Base-by-base conservation (phyloP, 2,113 vertebrate genomes). In the Xiphias gladius region DNA sequence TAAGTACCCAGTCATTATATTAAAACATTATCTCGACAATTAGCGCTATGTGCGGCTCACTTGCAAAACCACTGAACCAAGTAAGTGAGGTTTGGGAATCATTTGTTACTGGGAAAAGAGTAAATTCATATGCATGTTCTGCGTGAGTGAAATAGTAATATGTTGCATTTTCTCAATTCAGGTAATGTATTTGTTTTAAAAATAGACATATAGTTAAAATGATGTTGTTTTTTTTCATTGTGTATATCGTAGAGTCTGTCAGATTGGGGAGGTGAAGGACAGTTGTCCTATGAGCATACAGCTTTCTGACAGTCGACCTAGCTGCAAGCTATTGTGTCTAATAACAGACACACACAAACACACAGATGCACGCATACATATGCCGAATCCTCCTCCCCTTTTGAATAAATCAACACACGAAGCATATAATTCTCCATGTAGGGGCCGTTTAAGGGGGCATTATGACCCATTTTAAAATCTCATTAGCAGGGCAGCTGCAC, bases 401-500 rank as follows among this genome's bases (percentile, higher is more conserved):
- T 75, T 77, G 83, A 89, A 89, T 91, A 89, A 92, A 94, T 92
- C 86, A 89, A 81, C 86, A 88, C 90, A 89, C 83, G 84, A 91
- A 93, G 84, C 93, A 93, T 92, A 90, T 94, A 90, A 94, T 94
- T 93, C 90, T 93, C 91, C 73, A 82, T 89, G 88, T 91, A 90
- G 90, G 88, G 86, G 86, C 80, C 84, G 14, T 93, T 94, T 94
- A 90, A 88, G 80, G 85, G 89, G 80, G 91, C 89, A 92, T 94
- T 93, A 92, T 91, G 83, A 84, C 80, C 87, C 89, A 86, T 92
- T 92, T 94, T 94, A 91, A 95, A 95, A 95, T 94, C 93, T 94
- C 91, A 93, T 95, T 94, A 94, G 84, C 82, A 85, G 92, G 91
- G 77, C 94, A 95, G 93, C 93, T 95, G 94, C 94, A 94, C 92